Base-by-base conservation (phyloP, 2,797 vertebrate genomes). In the Melanotaenia parkinsoni region DNA sequence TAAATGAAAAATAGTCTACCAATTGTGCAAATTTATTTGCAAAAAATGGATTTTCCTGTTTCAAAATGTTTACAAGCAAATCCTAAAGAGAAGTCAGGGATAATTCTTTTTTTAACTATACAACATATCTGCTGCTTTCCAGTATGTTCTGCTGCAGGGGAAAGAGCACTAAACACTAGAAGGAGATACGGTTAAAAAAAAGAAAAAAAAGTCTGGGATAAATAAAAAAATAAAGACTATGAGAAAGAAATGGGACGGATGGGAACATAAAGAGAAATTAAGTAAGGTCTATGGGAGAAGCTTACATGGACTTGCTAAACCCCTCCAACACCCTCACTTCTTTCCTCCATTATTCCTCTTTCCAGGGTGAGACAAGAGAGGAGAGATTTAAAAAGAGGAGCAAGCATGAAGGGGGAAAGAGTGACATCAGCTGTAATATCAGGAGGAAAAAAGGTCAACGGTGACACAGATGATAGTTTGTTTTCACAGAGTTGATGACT, bases 191-290 rank as follows among this genome's bases (percentile, higher is more conserved):
- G 9, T 24, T 33, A 65, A 69, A 67, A 61, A 70, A 28, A 28
- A 28, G 28, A 26, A 69, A 30, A 24, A 66, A 76, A 72, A 60
- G 70, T 47, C 24, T 37, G 76, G 67, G 50, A 67, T 74, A 85
- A 86, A 87, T 75, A 82, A 81, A 82, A 32, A 32, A 32, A 32
- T 68, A 71, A 68, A 76, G 74, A 63, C 50, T 63, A 82, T 51
- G 68, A 85, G 80, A 80, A 72, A 71, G 79, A 64, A 71, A 80
- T 82, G 86, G 83, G 84, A 86, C 86, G 84, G 84, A 87, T 37
- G 76, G 67, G 83, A 91, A 89, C 58, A 82, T 86, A 92, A 91
- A 89, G 83, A 84, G 71, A 72, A 73, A 90, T 91, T 90, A 93
- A 84, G 87, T 91, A 86, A 91, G 80, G 50, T 77, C 76, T 79